These are phyloP conservation scores for Megathymus violae DNA, from an alignment of 1,140 invertebrate genomes.

Conservation along the genomic window DNA sequence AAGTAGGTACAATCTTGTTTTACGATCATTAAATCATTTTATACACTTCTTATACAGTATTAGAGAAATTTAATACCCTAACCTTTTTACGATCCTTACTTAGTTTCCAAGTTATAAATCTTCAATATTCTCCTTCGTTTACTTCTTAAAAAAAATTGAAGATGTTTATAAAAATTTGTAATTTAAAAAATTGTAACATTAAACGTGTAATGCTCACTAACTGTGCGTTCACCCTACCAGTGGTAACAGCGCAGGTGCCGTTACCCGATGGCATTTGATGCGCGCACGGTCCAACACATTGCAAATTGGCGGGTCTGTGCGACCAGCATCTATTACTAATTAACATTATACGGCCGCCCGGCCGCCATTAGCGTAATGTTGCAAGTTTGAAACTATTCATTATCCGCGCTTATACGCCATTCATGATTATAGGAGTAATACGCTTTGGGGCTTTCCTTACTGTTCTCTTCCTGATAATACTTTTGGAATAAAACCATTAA, in stretches of 20 bases:
- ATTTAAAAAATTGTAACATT: too few species aligned
- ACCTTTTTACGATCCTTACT: too few species aligned
- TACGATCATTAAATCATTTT: too few species aligned
- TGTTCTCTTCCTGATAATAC: background rate
- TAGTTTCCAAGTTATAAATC: too few species aligned
- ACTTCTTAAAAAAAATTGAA: too few species aligned
- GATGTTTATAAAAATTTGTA: too few species aligned
- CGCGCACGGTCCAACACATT: slow-evolving; percentile 41
- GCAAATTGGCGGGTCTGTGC: slow-evolving; percentile 54
- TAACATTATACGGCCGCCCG: slow-evolving; percentile 13
- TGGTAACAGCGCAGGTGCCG: slow-evolving; percentile 29
- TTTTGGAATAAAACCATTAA: background rate
- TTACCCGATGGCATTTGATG: slow-evolving; percentile 42
- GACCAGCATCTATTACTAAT: slow-evolving; percentile 39
- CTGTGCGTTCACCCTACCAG: too few species aligned
- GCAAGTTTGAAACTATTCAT: slow-evolving; percentile 25
- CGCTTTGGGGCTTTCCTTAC: background rate
- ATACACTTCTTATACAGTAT: too few species aligned
- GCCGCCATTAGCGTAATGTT: slow-evolving; percentile 14
- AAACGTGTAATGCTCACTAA: too few species aligned
- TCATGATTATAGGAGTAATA: slow-evolving; percentile 15
- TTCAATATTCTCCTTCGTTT: too few species aligned
- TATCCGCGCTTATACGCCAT: slow-evolving; percentile 14
- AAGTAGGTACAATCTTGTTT: too few species aligned
- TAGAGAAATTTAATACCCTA: too few species aligned